Evolutionary conservation across 2,113 vertebrate genomes (phyloP).

Genomic region (Nansenia antarctica): DNA sequence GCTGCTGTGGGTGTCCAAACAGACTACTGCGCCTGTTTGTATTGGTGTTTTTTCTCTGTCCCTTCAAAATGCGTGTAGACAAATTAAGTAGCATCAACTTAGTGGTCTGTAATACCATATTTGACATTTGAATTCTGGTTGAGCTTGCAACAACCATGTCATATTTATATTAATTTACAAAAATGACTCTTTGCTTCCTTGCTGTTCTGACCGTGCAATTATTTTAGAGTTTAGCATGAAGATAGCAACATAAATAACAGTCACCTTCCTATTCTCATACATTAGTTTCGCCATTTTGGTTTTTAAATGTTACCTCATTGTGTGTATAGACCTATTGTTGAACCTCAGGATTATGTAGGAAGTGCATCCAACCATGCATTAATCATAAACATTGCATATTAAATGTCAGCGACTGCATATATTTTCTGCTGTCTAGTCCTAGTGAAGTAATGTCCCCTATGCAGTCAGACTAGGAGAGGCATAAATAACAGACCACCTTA

Average conservation of each 20-base stretch:
- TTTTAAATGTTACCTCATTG: not conserved
- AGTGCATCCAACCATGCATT: conserved; percentile 43
- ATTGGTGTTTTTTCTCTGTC: too few relatives aligned
- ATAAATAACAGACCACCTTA: conserved; percentile 68
- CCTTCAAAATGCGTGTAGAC: too few relatives aligned
- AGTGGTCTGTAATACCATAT: too few relatives aligned
- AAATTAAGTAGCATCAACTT: too few relatives aligned
- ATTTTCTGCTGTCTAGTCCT: conserved; percentile 28
- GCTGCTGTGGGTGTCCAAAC: not conserved
- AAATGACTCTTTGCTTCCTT: not conserved
- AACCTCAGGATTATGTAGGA: conserved; percentile 26
- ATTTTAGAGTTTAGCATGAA: not conserved
- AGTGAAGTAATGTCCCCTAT: conserved; percentile 43
- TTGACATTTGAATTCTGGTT: too few relatives aligned
- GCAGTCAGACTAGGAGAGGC: conserved; percentile 50
- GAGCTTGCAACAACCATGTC: too few relatives aligned
- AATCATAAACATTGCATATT: conserved; percentile 57
- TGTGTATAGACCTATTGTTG: not conserved
- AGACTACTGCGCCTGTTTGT: not conserved
- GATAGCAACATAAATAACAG: not conserved
- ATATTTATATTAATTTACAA: not conserved
- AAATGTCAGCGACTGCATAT: conserved; percentile 62
- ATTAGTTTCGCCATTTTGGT: not conserved
- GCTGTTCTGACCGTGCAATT: not conserved
- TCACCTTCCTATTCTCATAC: not conserved